These are phyloP conservation scores for Apus apus DNA, from an alignment of 2,113 vertebrate species.

Conservation along the genomic window DNA sequence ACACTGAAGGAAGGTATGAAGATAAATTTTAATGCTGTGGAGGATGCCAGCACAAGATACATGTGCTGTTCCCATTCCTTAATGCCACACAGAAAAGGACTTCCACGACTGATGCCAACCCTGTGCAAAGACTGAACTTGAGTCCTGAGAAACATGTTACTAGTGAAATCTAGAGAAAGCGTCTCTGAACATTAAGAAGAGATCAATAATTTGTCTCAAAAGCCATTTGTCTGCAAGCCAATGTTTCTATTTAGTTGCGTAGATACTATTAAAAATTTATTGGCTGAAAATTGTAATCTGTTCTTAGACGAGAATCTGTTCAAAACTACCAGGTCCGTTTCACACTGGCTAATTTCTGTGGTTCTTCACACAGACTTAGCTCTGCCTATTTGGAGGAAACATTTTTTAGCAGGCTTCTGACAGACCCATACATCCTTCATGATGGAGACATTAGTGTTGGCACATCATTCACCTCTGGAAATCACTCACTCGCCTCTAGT, in stretches of 20 bases:
- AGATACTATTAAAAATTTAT: background rate
- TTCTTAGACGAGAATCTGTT: background rate
- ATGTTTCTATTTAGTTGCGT: background rate
- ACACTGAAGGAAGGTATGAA: background rate
- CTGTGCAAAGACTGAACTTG: background rate
- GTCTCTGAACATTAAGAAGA: background rate
- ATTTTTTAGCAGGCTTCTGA: background rate
- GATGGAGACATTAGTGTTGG: background rate
- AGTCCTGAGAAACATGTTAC: background rate
- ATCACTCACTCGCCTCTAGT: background rate
- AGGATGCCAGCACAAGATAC: background rate
- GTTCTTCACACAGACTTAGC: background rate
- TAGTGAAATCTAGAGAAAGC: background rate
- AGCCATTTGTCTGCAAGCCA: conserved; percentile 1
- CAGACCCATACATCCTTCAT: background rate
- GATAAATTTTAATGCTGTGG: background rate
- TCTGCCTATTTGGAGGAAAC: background rate
- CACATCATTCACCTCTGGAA: background rate
- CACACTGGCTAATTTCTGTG: background rate
- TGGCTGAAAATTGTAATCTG: background rate
- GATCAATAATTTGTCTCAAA: conserved; percentile 1
- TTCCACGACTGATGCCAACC: background rate
- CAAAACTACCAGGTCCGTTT: background rate
- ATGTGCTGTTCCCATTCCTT: background rate
- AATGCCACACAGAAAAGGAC: background rate